Percentiles rank a stretch among this genome's conserved stretches.
These are phyloP conservation scores for Brachypteracias leptosomus DNA, from an alignment of 2,113 vertebrate genomes.

Conservation along the genomic window DNA sequence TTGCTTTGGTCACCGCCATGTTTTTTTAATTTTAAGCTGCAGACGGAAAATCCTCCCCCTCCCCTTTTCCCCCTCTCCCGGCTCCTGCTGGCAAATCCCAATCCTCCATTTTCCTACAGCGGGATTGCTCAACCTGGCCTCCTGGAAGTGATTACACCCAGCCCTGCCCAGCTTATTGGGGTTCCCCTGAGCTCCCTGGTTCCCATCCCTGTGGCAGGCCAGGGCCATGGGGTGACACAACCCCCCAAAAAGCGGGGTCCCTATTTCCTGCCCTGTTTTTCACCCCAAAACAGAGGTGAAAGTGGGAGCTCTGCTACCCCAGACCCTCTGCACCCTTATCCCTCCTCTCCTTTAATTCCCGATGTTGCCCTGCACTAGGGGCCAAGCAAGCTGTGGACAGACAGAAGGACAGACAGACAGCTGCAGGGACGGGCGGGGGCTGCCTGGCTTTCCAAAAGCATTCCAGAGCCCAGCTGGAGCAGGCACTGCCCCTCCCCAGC, in stretches of 20 bases:
- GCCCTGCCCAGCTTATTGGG: not conserved
- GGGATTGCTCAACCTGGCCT: not conserved
- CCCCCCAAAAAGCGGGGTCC: not conserved
- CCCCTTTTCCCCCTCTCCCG: not conserved
- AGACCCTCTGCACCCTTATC: fast-evolving
- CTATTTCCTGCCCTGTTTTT: not conserved
- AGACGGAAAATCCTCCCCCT: not conserved
- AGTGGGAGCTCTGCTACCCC: not conserved
- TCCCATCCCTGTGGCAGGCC: not conserved
- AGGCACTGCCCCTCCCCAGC: not conserved
- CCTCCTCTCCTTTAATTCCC: not conserved
- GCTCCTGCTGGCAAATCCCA: not conserved
- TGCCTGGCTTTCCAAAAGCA: not conserved
- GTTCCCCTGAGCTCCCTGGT: fast-evolving
- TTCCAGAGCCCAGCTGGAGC: not conserved
- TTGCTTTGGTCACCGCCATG: not conserved
- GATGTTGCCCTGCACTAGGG: not conserved
- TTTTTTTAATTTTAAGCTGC: not conserved
- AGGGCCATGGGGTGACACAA: fast-evolving
- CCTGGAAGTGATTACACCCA: not conserved
- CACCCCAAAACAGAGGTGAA: not conserved
- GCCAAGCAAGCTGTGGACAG: not conserved
- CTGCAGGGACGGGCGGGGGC: fast-evolving
- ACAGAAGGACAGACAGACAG: not conserved
- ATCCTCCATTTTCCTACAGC: not conserved